phyloP scores from a whole-genome alignment of 1,140 invertebrate genomes.

The Drosophila kepulauana region DNA sequence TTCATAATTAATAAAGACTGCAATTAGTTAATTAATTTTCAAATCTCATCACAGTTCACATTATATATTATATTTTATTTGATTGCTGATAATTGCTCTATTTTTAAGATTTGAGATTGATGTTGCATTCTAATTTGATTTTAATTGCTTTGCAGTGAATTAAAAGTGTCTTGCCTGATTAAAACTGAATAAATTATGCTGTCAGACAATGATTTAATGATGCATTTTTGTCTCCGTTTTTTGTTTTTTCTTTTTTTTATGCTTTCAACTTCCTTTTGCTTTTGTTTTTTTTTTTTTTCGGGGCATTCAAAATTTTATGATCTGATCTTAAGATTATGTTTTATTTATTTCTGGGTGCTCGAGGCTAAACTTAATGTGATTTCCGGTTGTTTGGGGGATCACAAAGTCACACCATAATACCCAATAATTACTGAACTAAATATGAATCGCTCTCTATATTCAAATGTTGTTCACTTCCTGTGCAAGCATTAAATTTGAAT shows the following conservation, averaged over 20 bases:
- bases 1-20: no score
- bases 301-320: conserved; percentile 28
- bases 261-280: conserved; percentile 1
- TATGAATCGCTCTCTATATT: conserved; percentile 4
- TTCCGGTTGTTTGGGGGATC: conserved; percentile 24
- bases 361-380: conserved; percentile 26
- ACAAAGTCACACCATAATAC: not conserved
- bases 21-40: no score
- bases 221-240: not conserved
- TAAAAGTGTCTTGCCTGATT: conserved; percentile 29
- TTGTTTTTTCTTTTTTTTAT: not conserved
- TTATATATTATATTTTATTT: not conserved
- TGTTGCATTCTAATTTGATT: not conserved
- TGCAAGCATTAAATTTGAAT: not conserved
- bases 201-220: conserved; percentile 15
- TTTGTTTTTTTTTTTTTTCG: not conserved
- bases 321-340: conserved; percentile 14
- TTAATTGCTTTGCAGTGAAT: conserved; percentile 4
- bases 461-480: conserved; percentile 1
- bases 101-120: not conserved
- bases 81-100: not conserved
- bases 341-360: not conserved
- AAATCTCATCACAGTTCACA: not conserved
- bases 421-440: not conserved
- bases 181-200: conserved; percentile 41